Conservation (phyloP, 1,140 invertebrate species). For the Lerema accius region DNA sequence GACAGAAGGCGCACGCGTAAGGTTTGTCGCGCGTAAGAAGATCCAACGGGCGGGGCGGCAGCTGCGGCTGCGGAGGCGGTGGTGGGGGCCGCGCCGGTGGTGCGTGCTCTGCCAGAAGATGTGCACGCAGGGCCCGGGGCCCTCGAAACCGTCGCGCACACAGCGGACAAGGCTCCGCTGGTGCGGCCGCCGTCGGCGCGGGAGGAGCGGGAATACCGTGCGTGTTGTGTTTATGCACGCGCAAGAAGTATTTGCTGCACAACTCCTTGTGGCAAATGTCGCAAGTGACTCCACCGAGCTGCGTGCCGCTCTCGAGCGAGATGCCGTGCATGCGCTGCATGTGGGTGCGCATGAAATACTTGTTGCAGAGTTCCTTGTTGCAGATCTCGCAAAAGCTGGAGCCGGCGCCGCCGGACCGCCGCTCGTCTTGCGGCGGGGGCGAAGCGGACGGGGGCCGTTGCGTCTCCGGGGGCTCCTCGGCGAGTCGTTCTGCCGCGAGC, state of each 20-base stretch:
- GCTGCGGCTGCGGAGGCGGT: conserved; percentile 84
- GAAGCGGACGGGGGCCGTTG: conserved; percentile 65
- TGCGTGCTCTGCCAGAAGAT: conserved; percentile 92
- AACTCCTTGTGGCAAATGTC: conserved; percentile 99
- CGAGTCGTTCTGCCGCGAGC: conserved; percentile 84
- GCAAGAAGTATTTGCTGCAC: conserved; percentile 98
- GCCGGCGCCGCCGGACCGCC: conserved; percentile 80
- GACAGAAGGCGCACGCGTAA: conserved; percentile 94
- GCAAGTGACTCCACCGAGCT: conserved; percentile 96
- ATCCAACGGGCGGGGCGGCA: conserved; percentile 78
- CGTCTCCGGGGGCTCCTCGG: conserved; percentile 72
- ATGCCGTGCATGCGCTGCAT: conserved; percentile 99
- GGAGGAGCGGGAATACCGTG: conserved; percentile 91
- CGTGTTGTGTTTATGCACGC: conserved; percentile 98
- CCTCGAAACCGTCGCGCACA: conserved; percentile 95
- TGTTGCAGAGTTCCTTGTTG: conserved; percentile 99
- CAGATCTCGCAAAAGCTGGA: conserved; percentile 99
- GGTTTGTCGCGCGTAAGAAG: conserved; percentile 84
- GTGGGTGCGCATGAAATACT: conserved; percentile 99
- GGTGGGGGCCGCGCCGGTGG: conserved; percentile 83
- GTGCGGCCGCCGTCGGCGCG: conserved; percentile 81
- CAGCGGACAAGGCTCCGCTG: conserved; percentile 89
- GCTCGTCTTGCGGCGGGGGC: conserved; percentile 66
- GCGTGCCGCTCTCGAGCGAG: conserved; percentile 95
- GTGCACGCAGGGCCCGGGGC: conserved; percentile 94